These are phyloP conservation scores for Hirtodrosophila histrioides DNA, from an alignment of 2,888 invertebrate genomes.

Conservation along the genomic window DNA sequence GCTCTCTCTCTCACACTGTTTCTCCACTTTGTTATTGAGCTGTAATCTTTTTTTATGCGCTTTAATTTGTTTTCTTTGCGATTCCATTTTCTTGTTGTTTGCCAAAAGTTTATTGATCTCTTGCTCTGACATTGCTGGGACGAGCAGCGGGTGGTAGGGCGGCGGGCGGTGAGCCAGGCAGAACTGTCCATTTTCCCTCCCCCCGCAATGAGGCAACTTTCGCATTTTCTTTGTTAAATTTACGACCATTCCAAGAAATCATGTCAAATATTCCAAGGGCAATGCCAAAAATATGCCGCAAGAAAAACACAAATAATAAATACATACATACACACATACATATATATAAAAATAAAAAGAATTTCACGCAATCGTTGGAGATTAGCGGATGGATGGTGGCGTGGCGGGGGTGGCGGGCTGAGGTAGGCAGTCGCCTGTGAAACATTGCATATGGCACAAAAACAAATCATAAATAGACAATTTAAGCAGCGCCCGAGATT, in stretches of 20 bases:
- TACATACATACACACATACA: too few relatives aligned
- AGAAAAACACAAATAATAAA: constrained; percentile 21
- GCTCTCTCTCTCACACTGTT: constrained; percentile 47
- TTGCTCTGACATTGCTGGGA: constrained; percentile 48
- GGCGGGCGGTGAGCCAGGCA: background rate
- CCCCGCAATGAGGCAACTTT: constrained; percentile 40
- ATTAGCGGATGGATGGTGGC: background rate
- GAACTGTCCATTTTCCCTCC: constrained; percentile 19
- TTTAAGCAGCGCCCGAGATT: constrained; percentile 55
- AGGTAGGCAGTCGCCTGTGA: constrained; percentile 36
- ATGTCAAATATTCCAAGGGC: constrained; percentile 78
- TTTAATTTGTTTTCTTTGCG: constrained; percentile 75
- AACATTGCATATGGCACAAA: constrained; percentile 58
- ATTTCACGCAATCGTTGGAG: constrained; percentile 51
- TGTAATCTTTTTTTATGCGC: constrained; percentile 69
- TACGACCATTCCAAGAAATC: constrained; percentile 58
- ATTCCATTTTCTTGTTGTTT: constrained; percentile 76
- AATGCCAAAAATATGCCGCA: constrained; percentile 65
- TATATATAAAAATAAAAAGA: constrained; percentile 22
- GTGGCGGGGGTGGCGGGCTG: background rate
- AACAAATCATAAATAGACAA: constrained; percentile 60
- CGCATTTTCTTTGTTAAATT: constrained; percentile 60
- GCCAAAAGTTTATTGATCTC: constrained; percentile 79
- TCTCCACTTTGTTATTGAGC: constrained; percentile 53
- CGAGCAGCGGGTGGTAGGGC: constrained; percentile 1